Percentiles rank a stretch among this genome's conserved stretches.
Evolutionary conservation across 2,113 vertebrate species (phyloP).

Genomic region (Phodopus roborovskii): DNA sequence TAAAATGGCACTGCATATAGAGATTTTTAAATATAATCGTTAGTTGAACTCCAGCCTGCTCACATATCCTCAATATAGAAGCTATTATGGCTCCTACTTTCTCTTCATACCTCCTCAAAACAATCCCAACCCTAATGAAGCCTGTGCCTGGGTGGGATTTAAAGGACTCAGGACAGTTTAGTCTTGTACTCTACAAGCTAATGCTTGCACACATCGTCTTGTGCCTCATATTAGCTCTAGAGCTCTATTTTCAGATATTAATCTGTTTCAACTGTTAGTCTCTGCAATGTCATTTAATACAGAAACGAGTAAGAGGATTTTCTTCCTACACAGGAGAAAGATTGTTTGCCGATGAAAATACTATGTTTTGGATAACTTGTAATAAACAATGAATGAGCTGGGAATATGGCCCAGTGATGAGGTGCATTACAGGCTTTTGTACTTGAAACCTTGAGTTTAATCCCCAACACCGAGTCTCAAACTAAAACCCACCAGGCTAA

Average conservation of each 20-base stretch:
- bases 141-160: background rate
- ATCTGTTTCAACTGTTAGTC: constrained; percentile 59
- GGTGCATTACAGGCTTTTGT: background rate
- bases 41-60: constrained; percentile 31
- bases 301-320: constrained; percentile 24
- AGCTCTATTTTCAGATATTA: constrained; percentile 47
- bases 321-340: constrained; percentile 2
- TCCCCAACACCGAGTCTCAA: background rate
- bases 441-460: background rate
- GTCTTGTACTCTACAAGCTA: background rate
- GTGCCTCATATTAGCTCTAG: background rate
- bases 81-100: background rate
- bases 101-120: background rate
- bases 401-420: background rate
- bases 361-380: constrained; percentile 35
- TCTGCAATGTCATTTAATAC: background rate
- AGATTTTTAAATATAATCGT: constrained; percentile 1
- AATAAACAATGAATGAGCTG: constrained; percentile 1
- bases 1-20: constrained; percentile 39
- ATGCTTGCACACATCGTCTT: background rate
- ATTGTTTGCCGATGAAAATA: background rate
- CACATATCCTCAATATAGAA: background rate
- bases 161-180: background rate
- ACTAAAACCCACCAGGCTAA: background rate
- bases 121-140: constrained; percentile 24